A percentile compares a stretch with the other conserved stretches of the same genome.
Conservation (phyloP, 64 coral and sea anemone genomes). For the Montipora foliosa region DNA sequence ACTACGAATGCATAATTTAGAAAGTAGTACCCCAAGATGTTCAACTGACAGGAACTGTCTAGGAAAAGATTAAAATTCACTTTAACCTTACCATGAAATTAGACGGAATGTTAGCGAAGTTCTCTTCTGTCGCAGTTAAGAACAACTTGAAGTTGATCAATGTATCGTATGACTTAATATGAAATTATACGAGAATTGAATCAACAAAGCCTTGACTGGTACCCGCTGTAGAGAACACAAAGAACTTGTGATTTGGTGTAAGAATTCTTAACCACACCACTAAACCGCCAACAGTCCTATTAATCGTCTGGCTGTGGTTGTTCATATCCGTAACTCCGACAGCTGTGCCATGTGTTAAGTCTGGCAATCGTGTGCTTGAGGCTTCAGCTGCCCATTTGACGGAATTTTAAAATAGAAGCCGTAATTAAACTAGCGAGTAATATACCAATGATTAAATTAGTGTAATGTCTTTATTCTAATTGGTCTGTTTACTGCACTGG, state of each 20-base stretch:
- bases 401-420: no score
- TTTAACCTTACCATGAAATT: neutral
- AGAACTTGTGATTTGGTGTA: constrained; percentile 25
- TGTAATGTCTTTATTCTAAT: no score
- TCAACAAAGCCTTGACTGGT: constrained; percentile 35
- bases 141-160: neutral
- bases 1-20: constrained; percentile 12
- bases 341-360: neutral
- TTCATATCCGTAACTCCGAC: neutral
- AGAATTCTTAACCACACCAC: constrained; percentile 46
- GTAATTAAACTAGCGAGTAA: no score
- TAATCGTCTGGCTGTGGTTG: no score
- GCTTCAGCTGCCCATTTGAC: no score
- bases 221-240: constrained; percentile 31
- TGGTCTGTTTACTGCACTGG: no score
- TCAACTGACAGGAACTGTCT: neutral
- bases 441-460: no score
- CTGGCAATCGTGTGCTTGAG: no score
- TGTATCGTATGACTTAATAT: constrained; percentile 23
- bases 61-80: neutral
- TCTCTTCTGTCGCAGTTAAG: neutral
- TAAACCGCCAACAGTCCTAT: neutral
- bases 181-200: constrained; percentile 16
- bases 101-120: neutral
- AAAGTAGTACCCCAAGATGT: neutral